Conservation (phyloP, 2,797 vertebrate species). For the Allobates femoralis region DNA sequence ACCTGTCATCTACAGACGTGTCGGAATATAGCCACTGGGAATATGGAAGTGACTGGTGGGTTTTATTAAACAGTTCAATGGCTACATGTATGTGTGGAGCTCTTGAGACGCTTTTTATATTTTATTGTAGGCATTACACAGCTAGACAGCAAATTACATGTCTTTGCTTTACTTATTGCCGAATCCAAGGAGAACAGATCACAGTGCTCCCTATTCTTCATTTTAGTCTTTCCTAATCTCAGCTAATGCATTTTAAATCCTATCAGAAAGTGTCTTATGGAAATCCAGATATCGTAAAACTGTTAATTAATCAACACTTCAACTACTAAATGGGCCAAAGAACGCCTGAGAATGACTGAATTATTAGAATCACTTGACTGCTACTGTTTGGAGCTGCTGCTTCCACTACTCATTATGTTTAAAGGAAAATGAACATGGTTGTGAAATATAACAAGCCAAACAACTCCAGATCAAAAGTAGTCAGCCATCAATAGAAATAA, state of each 20-base stretch:
- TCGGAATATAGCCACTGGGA: slow-evolving; percentile 47
- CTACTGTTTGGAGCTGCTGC: slow-evolving; percentile 37
- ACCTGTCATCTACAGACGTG: slow-evolving; percentile 49
- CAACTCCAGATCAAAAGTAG: slow-evolving; percentile 33
- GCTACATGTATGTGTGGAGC: slow-evolving; percentile 46
- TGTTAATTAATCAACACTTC: slow-evolving; percentile 57
- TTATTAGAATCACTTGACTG: slow-evolving; percentile 56
- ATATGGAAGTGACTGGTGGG: slow-evolving; percentile 51
- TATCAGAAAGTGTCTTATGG: slow-evolving; percentile 60
- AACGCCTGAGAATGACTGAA: slow-evolving; percentile 50
- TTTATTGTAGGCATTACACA: slow-evolving; percentile 53
- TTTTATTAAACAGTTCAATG: slow-evolving; percentile 55
- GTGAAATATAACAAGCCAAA: slow-evolving; percentile 35
- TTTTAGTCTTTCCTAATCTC: slow-evolving; percentile 60
- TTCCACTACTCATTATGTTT: slow-evolving; percentile 41
- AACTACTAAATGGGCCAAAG: slow-evolving; percentile 56
- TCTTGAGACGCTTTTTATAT: slow-evolving; percentile 40
- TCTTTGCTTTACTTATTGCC: slow-evolving; percentile 40
- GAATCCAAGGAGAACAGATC: slow-evolving; percentile 44
- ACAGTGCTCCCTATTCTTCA: slow-evolving; percentile 40
- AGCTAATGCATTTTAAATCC: slow-evolving; percentile 61
- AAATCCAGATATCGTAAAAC: slow-evolving; percentile 59
- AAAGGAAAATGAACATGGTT: slow-evolving; percentile 26
- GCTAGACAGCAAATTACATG: slow-evolving; percentile 47
- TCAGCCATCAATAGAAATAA: slow-evolving; percentile 46